phyloP scores from a whole-genome alignment of 2,888 invertebrate species.

The Dysmachus trigonus region DNA sequence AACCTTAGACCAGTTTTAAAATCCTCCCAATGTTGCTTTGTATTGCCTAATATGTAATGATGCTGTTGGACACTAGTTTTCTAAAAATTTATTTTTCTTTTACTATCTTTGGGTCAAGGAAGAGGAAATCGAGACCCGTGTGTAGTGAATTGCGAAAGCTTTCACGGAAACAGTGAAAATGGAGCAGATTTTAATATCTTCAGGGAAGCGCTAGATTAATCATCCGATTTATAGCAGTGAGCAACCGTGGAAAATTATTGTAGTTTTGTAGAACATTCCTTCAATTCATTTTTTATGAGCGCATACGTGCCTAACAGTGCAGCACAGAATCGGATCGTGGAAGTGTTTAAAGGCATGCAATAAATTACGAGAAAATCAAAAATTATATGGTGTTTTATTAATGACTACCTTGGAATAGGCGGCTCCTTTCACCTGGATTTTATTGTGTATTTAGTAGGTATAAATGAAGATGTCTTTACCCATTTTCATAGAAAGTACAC shows the following conservation, averaged over 20 bases:
- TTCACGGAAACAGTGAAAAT: conserved; percentile 17
- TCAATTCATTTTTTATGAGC: not conserved
- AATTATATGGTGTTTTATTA: not conserved
- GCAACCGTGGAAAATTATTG: not conserved
- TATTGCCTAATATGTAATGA: not conserved
- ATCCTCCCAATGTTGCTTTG: not conserved
- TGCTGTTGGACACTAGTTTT: not conserved
- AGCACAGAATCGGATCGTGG: not conserved
- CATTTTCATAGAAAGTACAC: no score
- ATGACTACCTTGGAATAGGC: not conserved
- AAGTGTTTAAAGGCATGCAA: not conserved
- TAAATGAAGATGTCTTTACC: no score
- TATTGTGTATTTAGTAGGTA: no score
- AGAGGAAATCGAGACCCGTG: not conserved
- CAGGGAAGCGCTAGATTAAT: conserved; percentile 19
- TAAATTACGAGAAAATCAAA: not conserved
- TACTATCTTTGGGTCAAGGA: conserved; percentile 10
- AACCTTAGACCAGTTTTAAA: not conserved
- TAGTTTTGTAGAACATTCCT: not conserved
- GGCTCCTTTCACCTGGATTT: no score
- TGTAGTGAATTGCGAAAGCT: not conserved
- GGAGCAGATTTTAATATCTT: conserved; percentile 7
- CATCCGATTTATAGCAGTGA: not conserved
- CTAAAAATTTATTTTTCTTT: not conserved
- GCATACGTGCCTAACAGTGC: not conserved